Evolutionary conservation across 2,797 vertebrate genomes (phyloP).

Genomic region (Fringilla coelebs): DNA sequence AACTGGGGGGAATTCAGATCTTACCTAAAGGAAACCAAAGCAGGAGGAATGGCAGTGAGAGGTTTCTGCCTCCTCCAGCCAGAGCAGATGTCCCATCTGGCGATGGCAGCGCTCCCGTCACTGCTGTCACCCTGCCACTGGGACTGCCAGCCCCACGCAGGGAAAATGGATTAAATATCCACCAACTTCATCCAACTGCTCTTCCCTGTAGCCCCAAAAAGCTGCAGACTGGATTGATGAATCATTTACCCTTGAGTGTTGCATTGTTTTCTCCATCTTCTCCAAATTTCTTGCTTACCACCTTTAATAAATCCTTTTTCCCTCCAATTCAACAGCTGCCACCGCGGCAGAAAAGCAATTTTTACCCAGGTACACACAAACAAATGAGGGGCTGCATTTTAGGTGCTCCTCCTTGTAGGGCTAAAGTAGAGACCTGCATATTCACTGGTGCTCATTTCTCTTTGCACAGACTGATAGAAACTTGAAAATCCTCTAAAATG

Average conservation of each 20-base stretch:
- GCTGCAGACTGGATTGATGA: not conserved
- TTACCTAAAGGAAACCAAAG: not conserved
- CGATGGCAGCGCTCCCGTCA: not conserved
- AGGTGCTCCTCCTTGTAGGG: not conserved
- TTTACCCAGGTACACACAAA: not conserved
- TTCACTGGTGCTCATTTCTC: not conserved
- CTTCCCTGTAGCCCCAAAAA: not conserved
- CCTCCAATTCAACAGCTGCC: constrained; percentile 69
- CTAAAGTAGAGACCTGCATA: not conserved
- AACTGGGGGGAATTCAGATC: not conserved
- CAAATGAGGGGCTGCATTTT: not conserved
- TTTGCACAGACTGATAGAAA: not conserved
- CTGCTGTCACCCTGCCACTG: not conserved
- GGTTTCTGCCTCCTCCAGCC: not conserved
- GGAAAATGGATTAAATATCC: not conserved
- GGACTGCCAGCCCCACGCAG: not conserved
- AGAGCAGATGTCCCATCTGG: not conserved
- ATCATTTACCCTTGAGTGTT: not conserved
- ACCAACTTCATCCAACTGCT: not conserved
- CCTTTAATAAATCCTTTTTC: not conserved
- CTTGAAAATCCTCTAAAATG: not conserved
- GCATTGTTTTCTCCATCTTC: not conserved
- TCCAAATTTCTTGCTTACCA: not conserved
- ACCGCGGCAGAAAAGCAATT: constrained; percentile 58
- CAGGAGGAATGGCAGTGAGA: not conserved